Base-by-base conservation (phyloP, 2,888 invertebrate species). In the Vesta saturnalis region DNA sequence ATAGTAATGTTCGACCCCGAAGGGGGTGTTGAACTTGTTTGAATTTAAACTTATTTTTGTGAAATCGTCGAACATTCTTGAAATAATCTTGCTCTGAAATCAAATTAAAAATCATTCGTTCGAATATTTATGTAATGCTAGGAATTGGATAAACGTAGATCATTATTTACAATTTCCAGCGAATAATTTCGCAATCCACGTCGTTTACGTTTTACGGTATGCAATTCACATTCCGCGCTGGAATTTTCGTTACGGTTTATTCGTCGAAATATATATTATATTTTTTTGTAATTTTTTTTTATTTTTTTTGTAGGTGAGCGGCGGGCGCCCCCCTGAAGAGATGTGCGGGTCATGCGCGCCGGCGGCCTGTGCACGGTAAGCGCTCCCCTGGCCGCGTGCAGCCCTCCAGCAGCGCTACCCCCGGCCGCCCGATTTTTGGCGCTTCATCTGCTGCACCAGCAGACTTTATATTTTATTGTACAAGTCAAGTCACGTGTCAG, bases 401-500 rank as follows among this genome's bases (percentile, higher is more conserved):
- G 88, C 88, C 88, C 87, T 86, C 86, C 86, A 86, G 80, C 81
- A 79, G 81, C 83, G 79, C 85, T 88, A 80, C 89, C 88, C 82
- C 88, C 88, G 82, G 87, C 88, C 85, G 89, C 89, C 81, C 88
- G 90, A 81, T 88, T 89, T 79, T 85, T 89, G 81, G 88, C 89
- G 82, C 87, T 89, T 80, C 89, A 89, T 81, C 86, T 89, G 86
- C 89, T 89, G 84, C 86, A 86, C 83, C 87, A 86, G 79, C 84
- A 87, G 78, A 87, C 87, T 69, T 85, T 87, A 76, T 87, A 87
- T 80, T 87, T 87, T 80, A 79, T 84, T 69, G 84, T 90, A 76
- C 90, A 94, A 90, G 92, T 92, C 82, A 95, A 94, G 86, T 91
- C 93, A 77, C 90, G 91, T 84, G 93, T 94, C 82, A 91, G 91